phyloP scores from a whole-genome alignment of 1,140 invertebrate genomes.

The Sinella curviseta region DNA sequence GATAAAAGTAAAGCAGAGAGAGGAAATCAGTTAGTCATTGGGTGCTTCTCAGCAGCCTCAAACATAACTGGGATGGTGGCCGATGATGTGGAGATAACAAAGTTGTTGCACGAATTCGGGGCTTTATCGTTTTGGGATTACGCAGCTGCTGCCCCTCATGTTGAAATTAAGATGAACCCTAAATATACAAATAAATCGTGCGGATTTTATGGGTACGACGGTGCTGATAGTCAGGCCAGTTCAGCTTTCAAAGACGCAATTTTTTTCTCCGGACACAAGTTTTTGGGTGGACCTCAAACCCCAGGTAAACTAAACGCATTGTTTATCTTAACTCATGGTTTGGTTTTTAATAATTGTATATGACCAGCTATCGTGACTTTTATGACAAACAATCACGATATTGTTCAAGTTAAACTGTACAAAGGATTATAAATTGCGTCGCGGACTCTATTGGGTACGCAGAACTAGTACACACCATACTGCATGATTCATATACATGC shows the following conservation, averaged over 20 bases:
- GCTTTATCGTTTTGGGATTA: constrained; percentile 62
- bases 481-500: no score
- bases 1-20: constrained; percentile 51
- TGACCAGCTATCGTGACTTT: no score
- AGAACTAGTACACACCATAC: no score
- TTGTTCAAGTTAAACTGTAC: no score
- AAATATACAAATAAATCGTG: no score
- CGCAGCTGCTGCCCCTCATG: constrained; percentile 52
- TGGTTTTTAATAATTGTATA: no score
- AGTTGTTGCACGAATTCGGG: constrained; percentile 57
- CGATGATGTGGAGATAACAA: constrained; percentile 57
- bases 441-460: no score
- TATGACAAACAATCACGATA: no score
- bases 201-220: neutral
- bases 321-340: no score
- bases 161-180: constrained; percentile 1
- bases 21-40: constrained; percentile 55
- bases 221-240: no score
- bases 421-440: no score
- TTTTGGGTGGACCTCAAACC: constrained; percentile 14
- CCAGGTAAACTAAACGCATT: constrained; percentile 16
- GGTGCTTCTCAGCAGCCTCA: constrained; percentile 61
- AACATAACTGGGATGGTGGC: constrained; percentile 62
- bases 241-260: neutral
- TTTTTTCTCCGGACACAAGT: constrained; percentile 16